Base-by-base conservation (phyloP, 2,797 vertebrate genomes). In the Taenioides sp. region DNA sequence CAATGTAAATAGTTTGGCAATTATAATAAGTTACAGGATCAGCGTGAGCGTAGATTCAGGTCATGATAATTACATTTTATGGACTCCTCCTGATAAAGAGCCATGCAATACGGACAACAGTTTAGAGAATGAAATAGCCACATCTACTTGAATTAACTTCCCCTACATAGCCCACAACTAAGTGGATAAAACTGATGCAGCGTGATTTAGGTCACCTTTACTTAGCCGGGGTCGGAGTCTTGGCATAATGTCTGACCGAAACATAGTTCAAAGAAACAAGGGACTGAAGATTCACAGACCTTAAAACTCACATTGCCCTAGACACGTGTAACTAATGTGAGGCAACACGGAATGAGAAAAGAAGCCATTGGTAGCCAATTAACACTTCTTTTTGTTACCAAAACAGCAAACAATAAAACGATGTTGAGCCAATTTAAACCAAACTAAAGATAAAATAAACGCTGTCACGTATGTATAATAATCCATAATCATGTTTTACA, bases 241-340 rank as follows among this genome's bases (percentile, higher is more conserved):
- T 37, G 60, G 60, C 28, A 62, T 37, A 28, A 28, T 20, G 20
- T n/a, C 28, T 34, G 60, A 37, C 28, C 25, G 22, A 64, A 64
- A 43, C 5, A 23, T 1, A 47, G n/a, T 23, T 7, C 22, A 17
- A 49, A 49, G 63, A 65, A 43, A 4, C 37, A 17, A 25, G 37
- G 17, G 31, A 34, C 3, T 17, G 28, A 62, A 62, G 9, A n/a
- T 11, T 37, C 7, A 2, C 17, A 16, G 60, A 62, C 34, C 61
- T 0, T 16, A 47, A 47, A 28, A 7, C 14, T 63, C 31, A 22
- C 75, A 34, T 28, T 70, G 72, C 50, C 72, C 28, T 18, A 63
- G 37, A 72, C 84, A 86, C 85, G 82, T 87, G 85, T 81, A 23
- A 37, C 57, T 66, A 74, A 59, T 27, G 68, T 69, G 65, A 70